Conservation (phyloP, 2,113 vertebrate species). For the Progne subis region DNA sequence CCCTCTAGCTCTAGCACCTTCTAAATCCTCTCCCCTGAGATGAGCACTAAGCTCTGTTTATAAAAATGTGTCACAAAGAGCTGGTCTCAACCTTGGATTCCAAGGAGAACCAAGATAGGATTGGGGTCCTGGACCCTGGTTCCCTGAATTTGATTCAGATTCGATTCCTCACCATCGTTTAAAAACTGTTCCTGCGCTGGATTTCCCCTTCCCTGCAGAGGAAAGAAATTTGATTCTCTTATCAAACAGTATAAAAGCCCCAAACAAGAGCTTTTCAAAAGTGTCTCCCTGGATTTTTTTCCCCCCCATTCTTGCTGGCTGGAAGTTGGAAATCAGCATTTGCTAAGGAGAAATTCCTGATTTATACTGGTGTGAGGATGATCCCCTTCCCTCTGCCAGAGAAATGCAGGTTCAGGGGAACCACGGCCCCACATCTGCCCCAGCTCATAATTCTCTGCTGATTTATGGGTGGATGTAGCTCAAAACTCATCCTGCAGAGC, state of each 20-base stretch:
- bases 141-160: no score
- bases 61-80: not conserved
- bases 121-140: not conserved
- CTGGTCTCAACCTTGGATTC: not conserved
- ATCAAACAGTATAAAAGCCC: not conserved
- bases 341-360: not conserved
- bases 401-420: not conserved
- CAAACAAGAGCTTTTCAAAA: not conserved
- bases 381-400: not conserved
- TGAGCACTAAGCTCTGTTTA: no score
- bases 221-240: not conserved
- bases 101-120: not conserved
- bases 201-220: not conserved
- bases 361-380: fast-evolving
- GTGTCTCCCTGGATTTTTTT: not conserved
- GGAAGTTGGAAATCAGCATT: not conserved
- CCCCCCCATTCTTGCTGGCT: not conserved
- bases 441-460: not conserved
- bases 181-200: not conserved
- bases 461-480: not conserved
- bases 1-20: not conserved
- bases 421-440: not conserved
- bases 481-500: not conserved
- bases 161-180: not conserved
- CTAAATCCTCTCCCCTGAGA: not conserved